Conservation (phyloP, 2,888 invertebrate species). For the Lasioglossum villosulum region DNA sequence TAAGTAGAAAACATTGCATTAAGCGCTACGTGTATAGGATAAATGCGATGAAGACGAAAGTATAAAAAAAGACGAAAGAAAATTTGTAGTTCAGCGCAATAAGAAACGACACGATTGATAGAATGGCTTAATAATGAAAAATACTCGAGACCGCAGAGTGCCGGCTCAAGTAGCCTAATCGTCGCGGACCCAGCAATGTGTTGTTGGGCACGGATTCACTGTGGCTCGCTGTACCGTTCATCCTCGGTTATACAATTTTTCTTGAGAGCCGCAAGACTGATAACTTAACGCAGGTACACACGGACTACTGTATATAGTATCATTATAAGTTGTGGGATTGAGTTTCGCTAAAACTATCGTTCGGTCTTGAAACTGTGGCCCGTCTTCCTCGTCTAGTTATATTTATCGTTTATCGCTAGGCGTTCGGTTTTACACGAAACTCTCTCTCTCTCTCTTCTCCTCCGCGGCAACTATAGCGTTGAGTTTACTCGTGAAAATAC, state of each 20-base stretch:
- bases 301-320: conserved; percentile 49
- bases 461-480: conserved; percentile 34
- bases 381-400: background rate
- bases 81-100: background rate
- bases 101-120: background rate
- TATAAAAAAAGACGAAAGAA: too few relatives aligned
- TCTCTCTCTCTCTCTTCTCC: background rate
- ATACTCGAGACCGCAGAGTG: background rate
- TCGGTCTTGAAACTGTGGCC: background rate
- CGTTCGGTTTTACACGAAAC: conserved; percentile 38
- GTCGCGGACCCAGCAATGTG: background rate
- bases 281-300: conserved; percentile 62
- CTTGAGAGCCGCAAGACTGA: conserved; percentile 78
- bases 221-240: background rate
- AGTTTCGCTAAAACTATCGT: conserved; percentile 53
- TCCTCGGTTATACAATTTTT: conserved; percentile 51
- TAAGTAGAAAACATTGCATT: background rate
- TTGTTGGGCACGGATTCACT: background rate
- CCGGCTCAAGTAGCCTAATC: background rate
- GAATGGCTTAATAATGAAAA: background rate
- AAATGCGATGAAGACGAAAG: too few relatives aligned
- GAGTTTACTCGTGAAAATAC: conserved; percentile 36
- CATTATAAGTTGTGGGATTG: conserved; percentile 35
- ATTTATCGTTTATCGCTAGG: background rate
- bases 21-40: background rate